phyloP scores from a whole-genome alignment of 2,888 invertebrate genomes.

The Oligia fasciuncula region DNA sequence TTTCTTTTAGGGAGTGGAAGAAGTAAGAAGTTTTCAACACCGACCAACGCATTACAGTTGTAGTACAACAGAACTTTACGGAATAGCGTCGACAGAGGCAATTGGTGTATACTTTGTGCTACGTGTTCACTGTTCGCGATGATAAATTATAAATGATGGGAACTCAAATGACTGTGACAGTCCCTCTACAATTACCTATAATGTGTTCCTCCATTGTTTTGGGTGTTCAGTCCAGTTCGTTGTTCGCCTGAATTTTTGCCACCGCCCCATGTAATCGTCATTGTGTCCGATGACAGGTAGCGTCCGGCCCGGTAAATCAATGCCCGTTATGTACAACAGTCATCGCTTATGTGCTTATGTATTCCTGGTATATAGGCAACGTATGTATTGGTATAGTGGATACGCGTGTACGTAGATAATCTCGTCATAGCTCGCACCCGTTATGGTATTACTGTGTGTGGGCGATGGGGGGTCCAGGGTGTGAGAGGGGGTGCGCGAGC shows the following conservation, averaged over 20 bases:
- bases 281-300: constrained; percentile 84
- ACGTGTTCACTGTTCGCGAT: not conserved
- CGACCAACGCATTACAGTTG: not conserved
- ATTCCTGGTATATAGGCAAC: constrained; percentile 81
- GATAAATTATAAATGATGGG: constrained; percentile 42
- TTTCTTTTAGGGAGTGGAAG: not conserved
- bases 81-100: not conserved
- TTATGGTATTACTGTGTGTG: constrained; percentile 89
- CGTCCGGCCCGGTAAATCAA: constrained; percentile 87
- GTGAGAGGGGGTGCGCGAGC: constrained; percentile 69
- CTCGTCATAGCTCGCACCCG: constrained; percentile 90
- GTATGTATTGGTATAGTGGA: constrained; percentile 82
- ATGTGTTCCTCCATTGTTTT: constrained; percentile 53
- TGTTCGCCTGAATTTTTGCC: constrained; percentile 74
- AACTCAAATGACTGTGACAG: constrained; percentile 41
- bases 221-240: constrained; percentile 39
- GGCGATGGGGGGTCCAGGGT: constrained; percentile 73
- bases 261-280: constrained; percentile 77
- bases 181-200: constrained; percentile 45
- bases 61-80: not conserved
- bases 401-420: constrained; percentile 89
- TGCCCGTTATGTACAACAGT: constrained; percentile 82
- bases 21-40: constrained; percentile 20
- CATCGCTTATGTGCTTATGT: constrained; percentile 86
- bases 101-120: constrained; percentile 15